Evolutionary conservation across 2,888 invertebrate species (phyloP).

Genomic region (Pollenia angustigena): DNA sequence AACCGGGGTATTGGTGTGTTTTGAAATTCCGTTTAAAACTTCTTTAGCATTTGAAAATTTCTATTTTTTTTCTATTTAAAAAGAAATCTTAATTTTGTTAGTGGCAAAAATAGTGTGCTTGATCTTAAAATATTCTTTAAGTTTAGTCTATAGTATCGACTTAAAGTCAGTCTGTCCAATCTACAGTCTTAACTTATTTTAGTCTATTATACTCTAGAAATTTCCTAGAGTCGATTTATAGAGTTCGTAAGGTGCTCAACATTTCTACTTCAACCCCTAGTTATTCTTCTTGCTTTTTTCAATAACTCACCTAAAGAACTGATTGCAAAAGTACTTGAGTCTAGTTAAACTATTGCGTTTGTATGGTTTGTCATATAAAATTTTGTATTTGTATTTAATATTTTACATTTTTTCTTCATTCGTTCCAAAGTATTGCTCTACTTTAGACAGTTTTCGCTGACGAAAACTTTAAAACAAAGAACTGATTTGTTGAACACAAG

Average conservation of each 20-base stretch:
- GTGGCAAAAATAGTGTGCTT: too few relatives aligned
- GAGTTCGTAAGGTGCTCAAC: neutral
- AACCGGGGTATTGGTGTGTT: too few relatives aligned
- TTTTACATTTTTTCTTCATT: constrained; percentile 56
- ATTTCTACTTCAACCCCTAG: neutral
- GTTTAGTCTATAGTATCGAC: too few relatives aligned
- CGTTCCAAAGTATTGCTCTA: constrained; percentile 56
- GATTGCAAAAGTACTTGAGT: constrained; percentile 56
- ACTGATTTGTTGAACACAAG: constrained; percentile 37
- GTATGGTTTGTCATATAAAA: constrained; percentile 45
- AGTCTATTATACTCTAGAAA: too few relatives aligned
- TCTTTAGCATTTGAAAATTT: too few relatives aligned
- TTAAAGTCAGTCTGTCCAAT: too few relatives aligned
- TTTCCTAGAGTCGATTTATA: too few relatives aligned
- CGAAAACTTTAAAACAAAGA: constrained; percentile 42
- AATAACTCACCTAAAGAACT: constrained; percentile 45
- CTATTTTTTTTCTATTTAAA: too few relatives aligned
- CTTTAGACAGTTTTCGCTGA: constrained; percentile 68
- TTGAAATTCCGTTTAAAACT: too few relatives aligned
- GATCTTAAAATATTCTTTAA: too few relatives aligned
- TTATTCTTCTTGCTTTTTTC: neutral
- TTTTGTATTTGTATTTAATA: constrained; percentile 50
- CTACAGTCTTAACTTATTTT: too few relatives aligned
- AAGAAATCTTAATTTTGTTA: too few relatives aligned
- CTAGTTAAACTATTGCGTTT: constrained; percentile 49